phyloP scores from a whole-genome alignment of 2,888 invertebrate genomes.

The Saturnia pavonia region DNA sequence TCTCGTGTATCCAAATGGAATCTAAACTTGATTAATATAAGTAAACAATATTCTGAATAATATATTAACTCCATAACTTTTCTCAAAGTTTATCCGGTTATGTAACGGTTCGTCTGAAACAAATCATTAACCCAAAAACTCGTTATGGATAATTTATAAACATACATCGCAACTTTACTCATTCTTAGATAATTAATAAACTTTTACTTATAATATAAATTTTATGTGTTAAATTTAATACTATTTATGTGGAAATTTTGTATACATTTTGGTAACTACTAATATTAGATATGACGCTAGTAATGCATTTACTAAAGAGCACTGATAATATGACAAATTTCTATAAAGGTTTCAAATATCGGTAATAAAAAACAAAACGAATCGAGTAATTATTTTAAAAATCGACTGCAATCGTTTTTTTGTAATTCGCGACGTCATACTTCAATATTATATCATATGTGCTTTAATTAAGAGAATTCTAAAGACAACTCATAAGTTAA shows the following conservation, averaged over 20 bases:
- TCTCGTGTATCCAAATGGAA: neutral
- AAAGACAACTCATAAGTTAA: neutral
- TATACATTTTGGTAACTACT: no score
- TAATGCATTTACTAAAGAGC: no score
- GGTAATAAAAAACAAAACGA: no score
- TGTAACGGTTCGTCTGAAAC: constrained; percentile 35
- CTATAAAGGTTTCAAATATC: no score
- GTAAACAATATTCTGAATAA: neutral
- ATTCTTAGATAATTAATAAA: neutral
- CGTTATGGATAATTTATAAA: constrained; percentile 22
- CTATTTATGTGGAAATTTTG: no score
- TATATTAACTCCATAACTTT: neutral
- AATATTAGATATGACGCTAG: no score
- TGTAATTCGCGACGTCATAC: no score
- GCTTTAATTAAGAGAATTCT: no score
- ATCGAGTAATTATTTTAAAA: no score
- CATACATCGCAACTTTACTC: neutral
- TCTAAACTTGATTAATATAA: neutral
- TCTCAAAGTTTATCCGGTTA: neutral
- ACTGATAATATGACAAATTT: no score
- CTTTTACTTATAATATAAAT: neutral
- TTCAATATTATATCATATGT: no score
- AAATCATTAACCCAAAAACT: constrained; percentile 40
- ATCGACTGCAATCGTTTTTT: no score
- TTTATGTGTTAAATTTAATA: neutral